Evolutionary conservation across 2,797 vertebrate species (phyloP).

Genomic region (Sebastes matsubarae): DNA sequence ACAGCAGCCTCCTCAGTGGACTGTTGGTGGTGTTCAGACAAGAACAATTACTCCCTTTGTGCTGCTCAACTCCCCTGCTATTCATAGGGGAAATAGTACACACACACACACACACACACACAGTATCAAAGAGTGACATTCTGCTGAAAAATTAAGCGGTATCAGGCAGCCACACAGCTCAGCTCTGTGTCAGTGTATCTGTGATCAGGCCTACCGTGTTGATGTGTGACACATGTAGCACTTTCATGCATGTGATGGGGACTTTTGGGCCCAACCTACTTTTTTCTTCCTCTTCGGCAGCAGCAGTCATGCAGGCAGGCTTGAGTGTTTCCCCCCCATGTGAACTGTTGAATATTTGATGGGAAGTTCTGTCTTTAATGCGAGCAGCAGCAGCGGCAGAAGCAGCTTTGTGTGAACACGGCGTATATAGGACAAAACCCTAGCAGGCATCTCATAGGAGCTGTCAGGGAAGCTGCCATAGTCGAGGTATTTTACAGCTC

Average conservation of each 20-base stretch:
- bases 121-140: conserved; percentile 60
- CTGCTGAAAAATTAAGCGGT: conserved; percentile 57
- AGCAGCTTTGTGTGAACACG: conserved; percentile 63
- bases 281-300: conserved; percentile 33
- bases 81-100: conserved; percentile 54
- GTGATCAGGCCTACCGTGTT: conserved; percentile 20
- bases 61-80: conserved; percentile 60
- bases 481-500: conserved; percentile 55
- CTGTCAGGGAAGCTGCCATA: conserved; percentile 55
- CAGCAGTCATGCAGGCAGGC: conserved; percentile 44
- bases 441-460: conserved; percentile 53
- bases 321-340: conserved; percentile 54
- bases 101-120: conserved; percentile 8
- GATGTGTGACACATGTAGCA: conserved; percentile 36
- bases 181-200: conserved; percentile 5
- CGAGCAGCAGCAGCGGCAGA: conserved; percentile 48
- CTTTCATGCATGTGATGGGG: conserved; percentile 26
- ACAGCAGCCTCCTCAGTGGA: conserved; percentile 36
- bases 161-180: conserved; percentile 33
- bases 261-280: conserved; percentile 53
- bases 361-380: conserved; percentile 65
- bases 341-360: conserved; percentile 82
- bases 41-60: conserved; percentile 79
- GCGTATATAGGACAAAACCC: conserved; percentile 73
- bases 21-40: conserved; percentile 62